phyloP scores from a whole-genome alignment of 1,140 invertebrate genomes.

The Bicyclus anynana region DNA sequence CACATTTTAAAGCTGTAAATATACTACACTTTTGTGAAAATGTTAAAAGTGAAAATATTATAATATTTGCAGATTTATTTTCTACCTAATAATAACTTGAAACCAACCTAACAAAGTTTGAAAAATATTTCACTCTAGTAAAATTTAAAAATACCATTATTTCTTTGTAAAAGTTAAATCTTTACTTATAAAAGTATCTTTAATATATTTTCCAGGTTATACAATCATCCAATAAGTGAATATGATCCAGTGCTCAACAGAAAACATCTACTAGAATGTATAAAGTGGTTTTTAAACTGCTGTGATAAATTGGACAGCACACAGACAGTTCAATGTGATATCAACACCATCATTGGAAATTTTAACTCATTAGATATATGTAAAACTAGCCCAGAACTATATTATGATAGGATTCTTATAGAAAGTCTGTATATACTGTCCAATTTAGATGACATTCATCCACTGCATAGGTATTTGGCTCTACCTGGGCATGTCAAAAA shows the following conservation, averaged over 20 bases:
- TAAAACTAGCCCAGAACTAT: slow-evolving; percentile 20
- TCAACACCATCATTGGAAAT: slow-evolving; percentile 10
- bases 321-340: slow-evolving; percentile 21
- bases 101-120: too few species aligned
- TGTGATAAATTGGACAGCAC: slow-evolving; percentile 67
- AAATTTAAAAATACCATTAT: too few species aligned
- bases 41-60: too few species aligned
- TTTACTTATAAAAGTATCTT: not conserved
- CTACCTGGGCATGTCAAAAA: slow-evolving; percentile 45
- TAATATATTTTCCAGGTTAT: slow-evolving; percentile 61
- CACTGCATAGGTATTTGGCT: slow-evolving; percentile 71
- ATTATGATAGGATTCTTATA: slow-evolving; percentile 47
- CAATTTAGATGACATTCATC: slow-evolving; percentile 77
- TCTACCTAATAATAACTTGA: too few species aligned
- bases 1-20: too few species aligned
- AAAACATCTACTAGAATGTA: slow-evolving; percentile 80
- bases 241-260: slow-evolving; percentile 80
- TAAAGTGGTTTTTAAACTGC: slow-evolving; percentile 77
- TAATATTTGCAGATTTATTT: too few species aligned
- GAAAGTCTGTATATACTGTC: slow-evolving; percentile 80
- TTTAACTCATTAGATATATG: slow-evolving; percentile 30
- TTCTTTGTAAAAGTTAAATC: too few species aligned
- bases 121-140: too few species aligned
- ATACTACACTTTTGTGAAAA: too few species aligned
- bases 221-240: slow-evolving; percentile 60